phyloP scores from a whole-genome alignment of 2,797 vertebrate genomes.

The Sebastiscus albofasciatus region DNA sequence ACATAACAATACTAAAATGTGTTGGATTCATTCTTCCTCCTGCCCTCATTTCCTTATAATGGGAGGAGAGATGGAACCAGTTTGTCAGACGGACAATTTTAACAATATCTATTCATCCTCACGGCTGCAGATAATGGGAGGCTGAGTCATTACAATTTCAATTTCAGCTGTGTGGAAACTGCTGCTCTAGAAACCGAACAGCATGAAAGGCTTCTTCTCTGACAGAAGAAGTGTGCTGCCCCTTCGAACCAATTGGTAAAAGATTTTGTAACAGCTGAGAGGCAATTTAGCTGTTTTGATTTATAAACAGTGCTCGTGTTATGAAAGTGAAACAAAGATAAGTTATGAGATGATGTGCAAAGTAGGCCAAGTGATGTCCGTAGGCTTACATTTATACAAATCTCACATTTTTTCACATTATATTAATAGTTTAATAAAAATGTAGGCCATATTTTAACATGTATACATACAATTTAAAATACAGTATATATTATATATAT shows the following conservation, averaged over 20 bases:
- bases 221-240: constrained; percentile 17
- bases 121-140: constrained; percentile 24
- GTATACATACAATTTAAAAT: too few relatives aligned
- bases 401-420: too few relatives aligned
- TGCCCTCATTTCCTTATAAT: constrained; percentile 56
- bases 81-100: constrained; percentile 52
- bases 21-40: constrained; percentile 5
- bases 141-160: constrained; percentile 44
- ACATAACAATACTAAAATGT: constrained; percentile 13
- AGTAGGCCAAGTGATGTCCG: neutral
- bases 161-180: constrained; percentile 21
- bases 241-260: neutral
- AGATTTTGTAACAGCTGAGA: constrained; percentile 30
- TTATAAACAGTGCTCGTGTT: neutral
- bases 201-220: constrained; percentile 23
- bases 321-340: neutral
- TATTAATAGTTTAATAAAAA: too few relatives aligned
- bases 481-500: too few relatives aligned
- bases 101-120: constrained; percentile 59
- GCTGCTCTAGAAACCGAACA: constrained; percentile 36
- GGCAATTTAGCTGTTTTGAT: constrained; percentile 28
- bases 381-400: too few relatives aligned
- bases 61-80: constrained; percentile 11
- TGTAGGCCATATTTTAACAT: too few relatives aligned
- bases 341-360: neutral